Conservation (phyloP, 2,113 vertebrate genomes). For the Leptosomus discolor region DNA sequence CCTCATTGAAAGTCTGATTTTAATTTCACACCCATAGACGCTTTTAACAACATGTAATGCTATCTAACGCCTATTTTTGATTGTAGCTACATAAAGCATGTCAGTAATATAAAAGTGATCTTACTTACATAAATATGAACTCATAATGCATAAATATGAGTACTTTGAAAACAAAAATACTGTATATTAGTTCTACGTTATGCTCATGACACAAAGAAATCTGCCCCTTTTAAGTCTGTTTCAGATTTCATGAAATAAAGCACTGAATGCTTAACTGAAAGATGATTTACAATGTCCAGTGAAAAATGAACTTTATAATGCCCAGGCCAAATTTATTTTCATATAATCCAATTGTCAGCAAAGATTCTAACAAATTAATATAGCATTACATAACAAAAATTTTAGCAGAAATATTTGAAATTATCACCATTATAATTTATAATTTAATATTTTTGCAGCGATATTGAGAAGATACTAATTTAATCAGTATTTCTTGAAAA, state of each 20-base stretch:
- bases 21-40: not conserved
- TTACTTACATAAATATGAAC: not conserved
- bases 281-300: not conserved
- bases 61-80: not conserved
- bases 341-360: not conserved
- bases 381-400: not conserved
- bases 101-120: not conserved
- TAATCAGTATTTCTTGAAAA: not conserved
- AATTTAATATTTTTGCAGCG: not conserved
- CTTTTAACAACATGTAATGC: not conserved
- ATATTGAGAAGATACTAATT: not conserved
- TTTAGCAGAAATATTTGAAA: not conserved
- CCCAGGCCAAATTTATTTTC: not conserved
- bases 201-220: not conserved
- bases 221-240: not conserved
- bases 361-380: not conserved
- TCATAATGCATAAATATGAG: not conserved
- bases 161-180: not conserved
- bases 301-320: not conserved
- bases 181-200: not conserved
- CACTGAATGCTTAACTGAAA: not conserved
- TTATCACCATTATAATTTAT: not conserved
- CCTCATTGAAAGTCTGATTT: not conserved
- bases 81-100: not conserved
- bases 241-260: not conserved